Evolutionary conservation across 2,888 invertebrate genomes (phyloP).

Genomic region (Polymixis lichenea): DNA sequence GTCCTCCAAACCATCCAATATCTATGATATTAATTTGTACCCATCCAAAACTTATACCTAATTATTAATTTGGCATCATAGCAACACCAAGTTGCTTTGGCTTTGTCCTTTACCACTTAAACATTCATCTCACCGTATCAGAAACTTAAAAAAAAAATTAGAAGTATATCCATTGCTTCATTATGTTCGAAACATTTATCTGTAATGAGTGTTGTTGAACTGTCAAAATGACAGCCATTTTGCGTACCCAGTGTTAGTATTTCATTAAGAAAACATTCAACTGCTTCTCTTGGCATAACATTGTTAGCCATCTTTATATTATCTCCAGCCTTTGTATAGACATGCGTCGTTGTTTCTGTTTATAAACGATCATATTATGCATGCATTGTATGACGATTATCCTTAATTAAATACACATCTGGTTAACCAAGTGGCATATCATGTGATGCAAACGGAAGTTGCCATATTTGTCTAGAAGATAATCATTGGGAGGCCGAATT

Average conservation of each 20-base stretch:
- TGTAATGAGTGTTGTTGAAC: no score
- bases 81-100: neutral
- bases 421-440: slow-evolving; percentile 26
- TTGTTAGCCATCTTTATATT: slow-evolving; percentile 19
- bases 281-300: slow-evolving; percentile 23
- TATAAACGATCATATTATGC: slow-evolving; percentile 47
- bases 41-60: neutral
- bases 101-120: neutral
- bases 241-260: slow-evolving; percentile 10
- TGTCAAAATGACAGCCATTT: no score
- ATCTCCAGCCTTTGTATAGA: slow-evolving; percentile 10
- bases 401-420: slow-evolving; percentile 53
- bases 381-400: slow-evolving; percentile 42
- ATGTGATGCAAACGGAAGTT: slow-evolving; percentile 24
- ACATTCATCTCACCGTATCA: neutral
- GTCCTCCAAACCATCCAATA: neutral
- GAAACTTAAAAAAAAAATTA: no score
- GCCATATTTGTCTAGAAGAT: slow-evolving; percentile 41
- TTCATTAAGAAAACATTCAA: slow-evolving; percentile 1
- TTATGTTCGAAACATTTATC: no score
- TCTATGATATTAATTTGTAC: neutral
- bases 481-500: slow-evolving; percentile 7
- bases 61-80: neutral
- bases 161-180: no score
- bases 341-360: slow-evolving; percentile 2